Evolutionary conservation across 2,888 invertebrate species (phyloP), one percentile per base, ranked within the genome.

Genomic region (Leucophenga maculata): DNA sequence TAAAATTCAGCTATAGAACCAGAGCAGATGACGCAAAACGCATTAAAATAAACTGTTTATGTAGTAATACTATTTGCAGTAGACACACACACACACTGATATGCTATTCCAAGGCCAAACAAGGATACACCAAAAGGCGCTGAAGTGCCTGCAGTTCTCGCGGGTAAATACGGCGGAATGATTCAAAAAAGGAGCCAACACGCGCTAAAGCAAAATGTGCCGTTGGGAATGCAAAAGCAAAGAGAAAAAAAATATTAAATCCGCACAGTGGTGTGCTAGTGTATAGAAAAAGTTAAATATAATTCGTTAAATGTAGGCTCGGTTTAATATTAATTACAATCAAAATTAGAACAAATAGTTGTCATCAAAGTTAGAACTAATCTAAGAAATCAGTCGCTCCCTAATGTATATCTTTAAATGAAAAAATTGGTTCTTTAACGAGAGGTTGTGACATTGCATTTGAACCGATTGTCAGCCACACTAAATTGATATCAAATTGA

Each of bases 41-140:
- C 73, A 76, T 75, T 76, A 69, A 75, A 78, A 75, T 74, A 71
- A 77, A 78, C 77, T 74, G 74, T 72, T 78, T 73, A 75, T 69
- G 75, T 71, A 68, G 70, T 69, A 75, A 75, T 75, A 77, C 75
- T 69, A 72, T 68, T 72, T 67, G 16, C 64, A 50, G 57, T 22
- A 20, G 48, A 20, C 66, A 22, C 52, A n/a, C 57, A 48, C 4
- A 32, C n/a, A 31, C 60, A 44, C 39, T 39, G 44, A 46, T 39
- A 46, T 22, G 54, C 52, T 16, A 9, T 16, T 8, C 26, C 22
- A 55, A 59, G 32, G 13, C 50, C 16, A 50, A 1, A 50, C 50
- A 18, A 50, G 16, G n/a, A 50, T 14, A 46, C 46, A 54, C 16
- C 1, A 18, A 54, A 2, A 55, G 14, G 55, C 31, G 55, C 4